Evolutionary conservation across 1,140 invertebrate species (phyloP).

Genomic region (Mamestra configurata): DNA sequence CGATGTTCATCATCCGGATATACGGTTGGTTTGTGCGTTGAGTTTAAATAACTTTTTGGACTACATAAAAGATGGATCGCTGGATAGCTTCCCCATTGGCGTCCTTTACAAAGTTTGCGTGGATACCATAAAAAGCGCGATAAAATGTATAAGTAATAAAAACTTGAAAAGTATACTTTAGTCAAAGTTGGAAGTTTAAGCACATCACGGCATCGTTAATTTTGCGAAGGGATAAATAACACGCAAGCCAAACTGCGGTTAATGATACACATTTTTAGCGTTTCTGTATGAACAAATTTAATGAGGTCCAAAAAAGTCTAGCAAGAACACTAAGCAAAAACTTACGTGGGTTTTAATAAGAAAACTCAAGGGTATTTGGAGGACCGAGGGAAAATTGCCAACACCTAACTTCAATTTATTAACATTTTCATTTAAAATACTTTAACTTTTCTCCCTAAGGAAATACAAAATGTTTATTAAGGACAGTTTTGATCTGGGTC

Average conservation of each 20-base stretch:
- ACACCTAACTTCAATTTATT: not conserved
- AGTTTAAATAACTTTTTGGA: not conserved
- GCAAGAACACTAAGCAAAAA: not conserved
- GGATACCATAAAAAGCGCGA: not conserved
- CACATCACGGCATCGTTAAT: not conserved
- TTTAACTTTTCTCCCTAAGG: not conserved
- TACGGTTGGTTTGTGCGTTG: not conserved
- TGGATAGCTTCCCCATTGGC: not conserved
- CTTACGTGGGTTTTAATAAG: not conserved
- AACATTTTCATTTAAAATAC: constrained; percentile 5
- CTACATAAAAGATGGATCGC: not conserved
- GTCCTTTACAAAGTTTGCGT: not conserved
- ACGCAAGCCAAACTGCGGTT: not conserved
- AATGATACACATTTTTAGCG: not conserved
- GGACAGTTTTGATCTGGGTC: not conserved
- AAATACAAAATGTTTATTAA: not conserved
- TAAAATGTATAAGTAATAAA: not conserved
- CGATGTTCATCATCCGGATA: not conserved
- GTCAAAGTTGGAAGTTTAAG: not conserved
- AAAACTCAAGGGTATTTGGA: not conserved
- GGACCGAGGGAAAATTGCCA: not conserved
- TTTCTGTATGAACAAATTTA: not conserved
- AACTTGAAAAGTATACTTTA: constrained; percentile 15
- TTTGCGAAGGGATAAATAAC: not conserved
- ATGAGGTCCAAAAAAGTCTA: not conserved